Evolutionary conservation across 2,888 invertebrate species (phyloP).

Genomic region (Synergus laeviventris): DNA sequence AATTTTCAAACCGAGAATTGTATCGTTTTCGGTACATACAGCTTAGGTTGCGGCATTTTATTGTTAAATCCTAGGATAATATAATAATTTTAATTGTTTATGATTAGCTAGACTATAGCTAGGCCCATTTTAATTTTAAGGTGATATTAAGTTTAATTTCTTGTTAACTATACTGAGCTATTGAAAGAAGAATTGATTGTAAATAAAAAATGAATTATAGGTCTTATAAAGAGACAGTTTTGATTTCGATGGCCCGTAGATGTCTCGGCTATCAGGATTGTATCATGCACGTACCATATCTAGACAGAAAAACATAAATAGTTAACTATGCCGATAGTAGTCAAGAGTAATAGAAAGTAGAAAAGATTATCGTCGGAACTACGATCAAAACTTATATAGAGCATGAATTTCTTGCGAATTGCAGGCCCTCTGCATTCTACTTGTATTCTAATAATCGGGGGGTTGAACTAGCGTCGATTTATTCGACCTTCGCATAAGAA

Average conservation of each 20-base stretch:
- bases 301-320: conserved; percentile 34
- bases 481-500: conserved; percentile 63
- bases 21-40: neutral
- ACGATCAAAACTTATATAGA: conserved; percentile 21
- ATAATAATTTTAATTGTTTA: neutral
- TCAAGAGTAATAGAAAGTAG: conserved; percentile 40
- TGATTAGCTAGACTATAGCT: neutral
- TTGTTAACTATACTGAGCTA: neutral
- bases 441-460: conserved; percentile 68
- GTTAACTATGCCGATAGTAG: conserved; percentile 51
- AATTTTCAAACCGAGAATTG: neutral
- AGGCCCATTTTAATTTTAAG: neutral
- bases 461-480: conserved; percentile 64
- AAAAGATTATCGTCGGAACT: conserved; percentile 25
- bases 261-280: conserved; percentile 39
- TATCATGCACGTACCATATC: conserved; percentile 32
- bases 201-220: conserved; percentile 9
- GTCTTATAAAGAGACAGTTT: neutral
- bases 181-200: conserved; percentile 23
- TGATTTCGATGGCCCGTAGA: conserved; percentile 7
- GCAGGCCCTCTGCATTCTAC: conserved; percentile 64
- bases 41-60: conserved; percentile 17
- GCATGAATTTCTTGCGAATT: conserved; percentile 55
- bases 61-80: neutral
- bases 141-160: neutral